These are phyloP conservation scores for Jacana jacana DNA, from an alignment of 2,113 vertebrate genomes.

Conservation along the genomic window DNA sequence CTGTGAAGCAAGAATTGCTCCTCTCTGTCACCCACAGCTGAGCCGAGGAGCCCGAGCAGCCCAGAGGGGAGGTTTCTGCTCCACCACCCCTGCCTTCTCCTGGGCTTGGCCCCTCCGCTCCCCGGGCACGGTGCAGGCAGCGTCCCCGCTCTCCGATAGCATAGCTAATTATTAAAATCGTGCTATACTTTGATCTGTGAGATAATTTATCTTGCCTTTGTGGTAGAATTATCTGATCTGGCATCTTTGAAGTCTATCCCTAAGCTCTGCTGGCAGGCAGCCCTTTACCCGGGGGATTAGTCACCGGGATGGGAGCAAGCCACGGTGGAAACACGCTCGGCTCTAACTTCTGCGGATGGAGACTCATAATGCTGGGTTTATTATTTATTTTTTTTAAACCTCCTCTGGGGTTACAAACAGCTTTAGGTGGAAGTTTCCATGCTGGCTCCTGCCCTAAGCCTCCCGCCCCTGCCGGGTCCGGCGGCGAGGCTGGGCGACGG, in stretches of 20 bases:
- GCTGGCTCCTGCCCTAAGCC: constrained; percentile 13
- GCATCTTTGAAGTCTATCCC: background rate
- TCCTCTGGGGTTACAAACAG: background rate
- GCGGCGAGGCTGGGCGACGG: background rate
- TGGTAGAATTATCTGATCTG: background rate
- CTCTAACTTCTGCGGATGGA: background rate
- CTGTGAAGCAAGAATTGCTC: background rate
- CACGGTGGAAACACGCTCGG: background rate
- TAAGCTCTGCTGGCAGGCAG: background rate
- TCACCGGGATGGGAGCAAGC: background rate
- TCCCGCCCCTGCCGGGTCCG: background rate
- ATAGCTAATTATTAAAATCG: background rate
- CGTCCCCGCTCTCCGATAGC: background rate
- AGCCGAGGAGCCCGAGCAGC: background rate
- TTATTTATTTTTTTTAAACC: background rate
- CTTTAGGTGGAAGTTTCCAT: constrained; percentile 41
- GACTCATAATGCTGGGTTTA: background rate
- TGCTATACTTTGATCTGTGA: background rate
- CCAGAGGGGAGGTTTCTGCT: background rate
- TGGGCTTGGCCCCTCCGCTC: fast-evolving
- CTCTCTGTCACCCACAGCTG: background rate
- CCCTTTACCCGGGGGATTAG: background rate
- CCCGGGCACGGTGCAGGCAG: fast-evolving
- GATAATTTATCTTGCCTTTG: background rate
- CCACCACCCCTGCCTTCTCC: background rate